Conservation (phyloP, 2,113 vertebrate species). For the Probosciger aterrimus region DNA sequence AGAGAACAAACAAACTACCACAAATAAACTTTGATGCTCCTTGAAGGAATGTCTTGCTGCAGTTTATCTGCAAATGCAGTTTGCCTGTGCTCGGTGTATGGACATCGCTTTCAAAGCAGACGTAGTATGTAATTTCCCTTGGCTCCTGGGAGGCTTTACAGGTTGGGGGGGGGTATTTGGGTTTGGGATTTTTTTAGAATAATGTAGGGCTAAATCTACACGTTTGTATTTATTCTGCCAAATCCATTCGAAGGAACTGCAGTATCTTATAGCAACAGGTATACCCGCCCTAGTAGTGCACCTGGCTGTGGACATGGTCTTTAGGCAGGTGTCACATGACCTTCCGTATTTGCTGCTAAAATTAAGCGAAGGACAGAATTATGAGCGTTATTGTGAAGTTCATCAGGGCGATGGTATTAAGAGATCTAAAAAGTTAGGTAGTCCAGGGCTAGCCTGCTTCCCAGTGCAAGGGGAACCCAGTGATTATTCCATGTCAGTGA, state of each 20-base stretch:
- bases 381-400: neutral
- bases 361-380: neutral
- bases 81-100: neutral
- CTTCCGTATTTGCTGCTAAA: neutral
- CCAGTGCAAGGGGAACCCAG: conserved; percentile 41
- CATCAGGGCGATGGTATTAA: neutral
- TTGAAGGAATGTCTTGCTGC: neutral
- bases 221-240: neutral
- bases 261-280: conserved; percentile 62
- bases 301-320: neutral
- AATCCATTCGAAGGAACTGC: neutral
- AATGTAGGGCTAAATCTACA: neutral
- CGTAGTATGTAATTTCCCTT: neutral
- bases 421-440: neutral
- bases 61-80: neutral
- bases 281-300: neutral
- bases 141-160: neutral
- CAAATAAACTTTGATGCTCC: conserved; percentile 24
- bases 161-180: neutral
- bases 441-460: neutral
- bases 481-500: conserved; percentile 28
- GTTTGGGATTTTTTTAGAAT: neutral
- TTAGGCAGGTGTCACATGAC: neutral
- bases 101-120: neutral
- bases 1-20: neutral